Base-by-base conservation (phyloP, 1,140 invertebrate genomes). In the Drosophila oshimai region DNA sequence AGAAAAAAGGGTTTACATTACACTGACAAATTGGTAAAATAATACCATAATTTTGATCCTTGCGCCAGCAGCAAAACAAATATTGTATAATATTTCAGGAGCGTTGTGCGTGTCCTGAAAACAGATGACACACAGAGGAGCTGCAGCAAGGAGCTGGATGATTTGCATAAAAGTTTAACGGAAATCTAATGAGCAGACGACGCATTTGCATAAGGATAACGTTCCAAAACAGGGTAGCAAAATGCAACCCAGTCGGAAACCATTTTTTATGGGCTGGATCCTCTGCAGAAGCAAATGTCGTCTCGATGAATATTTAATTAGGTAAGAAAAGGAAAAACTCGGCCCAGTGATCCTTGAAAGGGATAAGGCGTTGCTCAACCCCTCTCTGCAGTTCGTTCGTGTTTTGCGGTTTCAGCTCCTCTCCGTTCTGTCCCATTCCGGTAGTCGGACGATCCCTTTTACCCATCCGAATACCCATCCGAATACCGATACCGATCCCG, bases 231-330 rank as follows among this genome's bases (percentile, higher is more conserved):
- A 72, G 77, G 69, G 61, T 65, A 65, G 60, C 42, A 64, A 26
- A 51, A 80, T 80, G 64, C 76, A 80, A 55, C 47, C 62, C 18
- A 34, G 34, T 31, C 7, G 31, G 29, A 36, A 46, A 62, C 58
- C 36, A 60, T 81, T 81, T 80, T 54, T 75, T 50, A 60, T 55
- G 20, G 12, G 33, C 44, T 33, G 45, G 24, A 29, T 65, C 45
- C 41, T 17, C 64, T 33, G 58, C 50, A 68, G 61, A 28, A 61
- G 71, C 75, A 84, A 86, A 84, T 84, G 75, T 80, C 67, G 71
- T 68, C 74, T 79, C 80, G 80, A 86, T 84, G 79, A 84, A 84
- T 84, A 84, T 86, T 79, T 79, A 86, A 84, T 84, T 75, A 84
- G 75, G 77, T 36, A 50, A 74, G 22, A 49, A 47, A 68, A 17